Conservation (phyloP, 2,888 invertebrate species). For the Blastobasis adustella region DNA sequence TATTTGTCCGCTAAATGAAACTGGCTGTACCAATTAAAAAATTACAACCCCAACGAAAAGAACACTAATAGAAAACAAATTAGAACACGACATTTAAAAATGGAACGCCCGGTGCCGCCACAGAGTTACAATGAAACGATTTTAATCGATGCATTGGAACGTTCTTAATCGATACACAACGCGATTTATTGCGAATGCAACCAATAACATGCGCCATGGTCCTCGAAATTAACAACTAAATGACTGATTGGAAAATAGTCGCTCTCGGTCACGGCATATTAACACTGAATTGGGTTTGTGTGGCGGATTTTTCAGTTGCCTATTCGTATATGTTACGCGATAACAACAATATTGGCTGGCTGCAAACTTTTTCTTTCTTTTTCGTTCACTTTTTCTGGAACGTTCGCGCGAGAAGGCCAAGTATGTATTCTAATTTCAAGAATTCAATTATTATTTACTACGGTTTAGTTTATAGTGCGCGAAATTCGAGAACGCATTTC, state of each 20-base stretch:
- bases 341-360: constrained; percentile 40
- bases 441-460: no score
- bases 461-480: no score
- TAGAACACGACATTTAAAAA: constrained; percentile 4
- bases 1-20: no score
- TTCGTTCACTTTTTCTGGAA: constrained; percentile 9
- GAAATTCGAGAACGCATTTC: no score
- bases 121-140: constrained; percentile 13
- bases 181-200: constrained; percentile 32
- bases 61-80: no score
- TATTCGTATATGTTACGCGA: constrained; percentile 44
- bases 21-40: no score
- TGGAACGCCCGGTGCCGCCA: constrained; percentile 4
- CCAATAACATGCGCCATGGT: constrained; percentile 70
- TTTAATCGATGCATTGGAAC: constrained; percentile 21
- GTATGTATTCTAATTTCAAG: constrained; percentile 19
- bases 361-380: constrained; percentile 19
- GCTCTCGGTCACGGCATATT: constrained; percentile 64
- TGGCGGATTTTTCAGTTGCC: constrained; percentile 53
- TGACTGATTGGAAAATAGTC: constrained; percentile 66
- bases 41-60: no score
- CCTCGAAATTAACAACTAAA: constrained; percentile 71
- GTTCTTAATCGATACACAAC: constrained; percentile 25
- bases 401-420: background rate
- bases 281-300: constrained; percentile 71